Percentiles rank a stretch among this genome's conserved stretches.
Evolutionary conservation across 2,797 vertebrate species (phyloP).

Genomic region (Anguilla marmorata): DNA sequence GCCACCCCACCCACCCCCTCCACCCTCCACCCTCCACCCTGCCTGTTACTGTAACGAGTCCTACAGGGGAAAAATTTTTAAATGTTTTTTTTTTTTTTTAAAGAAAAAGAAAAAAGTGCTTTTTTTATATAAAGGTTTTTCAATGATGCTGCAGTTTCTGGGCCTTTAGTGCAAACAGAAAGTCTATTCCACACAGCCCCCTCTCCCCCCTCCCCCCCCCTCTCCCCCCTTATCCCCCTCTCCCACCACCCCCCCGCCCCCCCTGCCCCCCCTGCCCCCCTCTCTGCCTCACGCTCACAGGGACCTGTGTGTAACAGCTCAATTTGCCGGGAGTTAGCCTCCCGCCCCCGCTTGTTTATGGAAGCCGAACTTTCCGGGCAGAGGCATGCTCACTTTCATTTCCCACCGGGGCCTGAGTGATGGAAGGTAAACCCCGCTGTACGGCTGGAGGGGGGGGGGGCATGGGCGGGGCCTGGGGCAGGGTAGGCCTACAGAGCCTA

Average conservation of each 20-base stretch:
- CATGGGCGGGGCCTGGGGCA: neutral
- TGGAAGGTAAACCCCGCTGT: slow-evolving; percentile 25
- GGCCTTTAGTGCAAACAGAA: neutral
- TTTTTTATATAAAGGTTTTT: neutral
- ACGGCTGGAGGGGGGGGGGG: neutral
- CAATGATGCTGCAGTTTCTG: slow-evolving; percentile 25
- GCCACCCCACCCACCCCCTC: neutral
- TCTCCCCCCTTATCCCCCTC: neutral
- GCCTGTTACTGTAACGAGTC: slow-evolving; percentile 18
- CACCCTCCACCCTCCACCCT: neutral
- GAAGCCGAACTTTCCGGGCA: slow-evolving; percentile 34
- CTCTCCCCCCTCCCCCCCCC: neutral
- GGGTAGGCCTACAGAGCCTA: neutral
- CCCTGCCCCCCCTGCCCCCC: neutral
- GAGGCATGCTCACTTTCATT: slow-evolving; percentile 29
- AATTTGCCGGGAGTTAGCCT: slow-evolving; percentile 27
- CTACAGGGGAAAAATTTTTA: neutral
- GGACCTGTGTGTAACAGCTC: slow-evolving; percentile 26
- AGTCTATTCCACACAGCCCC: neutral
- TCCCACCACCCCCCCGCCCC: neutral
- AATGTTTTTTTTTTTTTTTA: neutral
- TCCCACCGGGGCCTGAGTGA: slow-evolving; percentile 35
- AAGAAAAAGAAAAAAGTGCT: slow-evolving; percentile 17
- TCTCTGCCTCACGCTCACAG: neutral
- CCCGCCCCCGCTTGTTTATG: slow-evolving; percentile 24